Evolutionary conservation across 2,888 invertebrate genomes (phyloP), one percentile per base, ranked within the genome.

Genomic region (Tetheella fluctuosa): DNA sequence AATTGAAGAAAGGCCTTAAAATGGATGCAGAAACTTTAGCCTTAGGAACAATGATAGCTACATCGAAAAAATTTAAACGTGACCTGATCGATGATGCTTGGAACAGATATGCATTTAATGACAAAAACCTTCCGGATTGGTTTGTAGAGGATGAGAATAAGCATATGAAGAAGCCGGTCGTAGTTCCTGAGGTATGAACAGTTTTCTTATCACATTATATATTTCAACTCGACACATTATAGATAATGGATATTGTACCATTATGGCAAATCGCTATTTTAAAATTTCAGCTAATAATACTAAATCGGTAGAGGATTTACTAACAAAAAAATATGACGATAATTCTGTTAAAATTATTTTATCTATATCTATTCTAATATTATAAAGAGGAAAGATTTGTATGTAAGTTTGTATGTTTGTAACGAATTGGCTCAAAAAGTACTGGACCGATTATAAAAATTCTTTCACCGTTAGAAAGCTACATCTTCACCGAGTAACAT

Each of bases 51-150:
- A 94, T 98, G 90, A 94, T 99, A 93, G 95, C 97, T 7, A 96
- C 97, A 60, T 98, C 99, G 42, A 96, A 96, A 85, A 99, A 99
- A 90, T 95, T 96, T 15, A 97, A 97, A 77, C 95, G 99, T 39
- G 99, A 99, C 82, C 90, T 99, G 12, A 93, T 96, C 12, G 99
- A 99, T 83, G 96, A 95, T 57, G 98, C 96, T 0, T 99, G 98
- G 97, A 98, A 99, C 88, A 95, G 98, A 73, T 99, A 97, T 83
- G 95, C 97, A 3, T 98, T 97, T 82, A 98, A 98, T 80, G 99
- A 99, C 84, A 96, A 95, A 1, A 94, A 97, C 82, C 93, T 99
- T 56, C 99, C 99, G 0, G 97, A 97, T 73, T 99, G 99, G 99
- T 99, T 99, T 90, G 94, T 95, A 0, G 95, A 97, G 63, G 99